Evolutionary conservation across 1,140 invertebrate genomes (phyloP), one percentile per base, ranked within the genome.

Genomic region (Bombus confusus): DNA sequence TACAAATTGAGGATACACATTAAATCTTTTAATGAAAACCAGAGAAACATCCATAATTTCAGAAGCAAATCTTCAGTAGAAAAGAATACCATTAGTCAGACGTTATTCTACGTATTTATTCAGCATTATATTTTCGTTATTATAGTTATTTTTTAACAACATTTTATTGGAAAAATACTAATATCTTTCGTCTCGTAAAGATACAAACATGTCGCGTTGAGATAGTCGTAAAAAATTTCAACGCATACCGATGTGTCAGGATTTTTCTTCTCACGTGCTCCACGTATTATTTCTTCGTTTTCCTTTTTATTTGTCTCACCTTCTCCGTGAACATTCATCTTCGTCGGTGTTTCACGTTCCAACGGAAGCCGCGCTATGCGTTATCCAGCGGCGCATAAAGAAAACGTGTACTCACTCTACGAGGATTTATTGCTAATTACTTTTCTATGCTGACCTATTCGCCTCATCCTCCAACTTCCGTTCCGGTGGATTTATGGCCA

Each of bases 361-460:
- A 34, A 5, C 47, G 75, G 34, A 52, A 64, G 37, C 77, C 68
- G 52, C 25, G 0, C 74, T 28, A 66, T 22, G n/a, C 62, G 77
- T 64, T 86, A 81, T 69, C 59, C 47, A 41, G 28, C 57, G 47
- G 43, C 57, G 64, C 39, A 68, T 52, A 71, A 89, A 87, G 68
- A 89, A 89, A 89, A 74, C 57, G 28, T 43, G 59, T 68, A 78
- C 57, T 81, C 78, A 34, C n/a, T 66, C 28, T 28, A n/a, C 10
- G 69, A 79, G 62, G 80, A 90, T 90, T 90, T 90, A 90, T 90
- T 87, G 81, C 81, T 90, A 90, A 90, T 90, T 90, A 90, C 85
- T 89, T 89, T 89, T 75, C 88, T 66, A 85, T 87, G 85, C 66
- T 74, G 78, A 82, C 62, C 78, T 82, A 83, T 87, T 64, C 73